Evolutionary conservation across 1,140 invertebrate genomes (phyloP).

Genomic region (Eumeta japonica): DNA sequence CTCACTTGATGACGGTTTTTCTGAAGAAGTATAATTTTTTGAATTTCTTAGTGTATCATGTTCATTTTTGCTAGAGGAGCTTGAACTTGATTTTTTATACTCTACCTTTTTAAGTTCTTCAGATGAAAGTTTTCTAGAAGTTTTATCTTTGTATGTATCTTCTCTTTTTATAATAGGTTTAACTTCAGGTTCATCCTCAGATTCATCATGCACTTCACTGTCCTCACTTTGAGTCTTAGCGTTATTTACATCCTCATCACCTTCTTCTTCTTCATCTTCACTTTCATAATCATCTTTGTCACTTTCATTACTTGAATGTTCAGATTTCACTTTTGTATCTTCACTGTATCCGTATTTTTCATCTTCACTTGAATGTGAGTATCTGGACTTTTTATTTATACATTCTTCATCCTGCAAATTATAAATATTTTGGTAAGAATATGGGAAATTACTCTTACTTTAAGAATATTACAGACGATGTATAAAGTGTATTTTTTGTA

Average conservation of each 20-base stretch:
- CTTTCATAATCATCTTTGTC: conserved; percentile 5
- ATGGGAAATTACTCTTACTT: too few species aligned
- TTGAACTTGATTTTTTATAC: conserved; percentile 27
- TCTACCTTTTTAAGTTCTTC: conserved; percentile 8
- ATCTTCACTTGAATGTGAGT: conserved; percentile 22
- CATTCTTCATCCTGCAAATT: conserved; percentile 35
- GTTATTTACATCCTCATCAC: conserved; percentile 13
- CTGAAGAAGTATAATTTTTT: conserved; percentile 21
- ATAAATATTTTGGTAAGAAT: neutral
- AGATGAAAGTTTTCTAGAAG: too few species aligned
- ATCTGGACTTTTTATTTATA: conserved; percentile 30
- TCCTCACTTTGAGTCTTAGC: conserved; percentile 24
- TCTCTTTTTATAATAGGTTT: conserved; percentile 19
- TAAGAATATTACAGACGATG: too few species aligned
- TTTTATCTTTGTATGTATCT: conserved; percentile 16
- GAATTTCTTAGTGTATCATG: conserved; percentile 23
- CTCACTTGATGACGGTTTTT: conserved; percentile 25
- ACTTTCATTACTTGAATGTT: conserved; percentile 6
- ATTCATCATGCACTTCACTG: conserved; percentile 25
- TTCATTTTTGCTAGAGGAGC: too few species aligned
- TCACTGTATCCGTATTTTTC: conserved; percentile 19
- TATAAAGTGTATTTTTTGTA: too few species aligned
- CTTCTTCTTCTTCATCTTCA: conserved; percentile 12
- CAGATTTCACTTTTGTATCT: too few species aligned
- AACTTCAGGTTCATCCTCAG: conserved; percentile 17